Evolutionary conservation across 2,797 vertebrate species (phyloP).

Genomic region (Diceros bicornis): DNA sequence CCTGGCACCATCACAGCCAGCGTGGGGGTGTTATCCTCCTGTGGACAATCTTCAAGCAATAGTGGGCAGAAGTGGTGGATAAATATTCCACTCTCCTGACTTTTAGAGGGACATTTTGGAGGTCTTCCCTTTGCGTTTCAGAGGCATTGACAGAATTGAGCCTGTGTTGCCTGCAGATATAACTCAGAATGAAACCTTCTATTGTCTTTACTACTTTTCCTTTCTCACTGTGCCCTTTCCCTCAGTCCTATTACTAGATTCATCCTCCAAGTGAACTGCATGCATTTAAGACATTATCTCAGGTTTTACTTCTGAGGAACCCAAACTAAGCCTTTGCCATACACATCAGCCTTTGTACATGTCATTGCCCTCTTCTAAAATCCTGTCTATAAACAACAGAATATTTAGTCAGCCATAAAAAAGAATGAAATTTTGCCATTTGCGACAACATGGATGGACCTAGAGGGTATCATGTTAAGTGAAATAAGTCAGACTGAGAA

Average conservation of each 20-base stretch:
- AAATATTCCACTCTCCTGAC: neutral
- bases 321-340: neutral
- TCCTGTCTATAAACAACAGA: too few relatives aligned
- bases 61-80: neutral
- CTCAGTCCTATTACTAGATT: neutral
- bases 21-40: rapidly evolving
- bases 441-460: too few relatives aligned
- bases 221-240: neutral
- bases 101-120: neutral
- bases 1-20: rapidly evolving
- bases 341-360: neutral
- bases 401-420: too few relatives aligned
- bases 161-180: neutral
- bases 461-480: too few relatives aligned
- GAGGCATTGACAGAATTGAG: neutral
- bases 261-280: neutral
- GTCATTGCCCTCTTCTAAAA: neutral
- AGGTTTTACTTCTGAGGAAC: neutral
- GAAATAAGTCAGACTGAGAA: too few relatives aligned
- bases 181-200: neutral
- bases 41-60: neutral
- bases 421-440: too few relatives aligned
- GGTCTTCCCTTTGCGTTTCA: neutral
- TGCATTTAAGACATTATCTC: neutral
- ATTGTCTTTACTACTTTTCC: neutral